phyloP scores from a whole-genome alignment of 2,797 vertebrate species.

The Chrosomus eos region DNA sequence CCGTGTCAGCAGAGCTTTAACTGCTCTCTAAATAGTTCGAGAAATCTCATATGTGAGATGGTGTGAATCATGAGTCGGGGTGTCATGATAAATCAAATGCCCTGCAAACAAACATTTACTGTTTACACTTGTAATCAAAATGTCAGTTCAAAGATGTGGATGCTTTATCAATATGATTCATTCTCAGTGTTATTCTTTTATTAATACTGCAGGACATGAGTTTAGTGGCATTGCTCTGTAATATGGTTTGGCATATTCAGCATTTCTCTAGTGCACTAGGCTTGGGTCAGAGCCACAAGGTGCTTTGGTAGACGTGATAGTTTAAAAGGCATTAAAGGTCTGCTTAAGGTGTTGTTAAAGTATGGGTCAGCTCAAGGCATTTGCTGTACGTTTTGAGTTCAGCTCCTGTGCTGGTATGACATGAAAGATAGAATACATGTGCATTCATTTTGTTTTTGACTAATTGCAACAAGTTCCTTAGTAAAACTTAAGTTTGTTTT shows the following conservation, averaged over 20 bases:
- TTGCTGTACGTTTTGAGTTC: not conserved
- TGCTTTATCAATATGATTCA: slow-evolving; percentile 46
- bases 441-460: not conserved
- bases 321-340: not conserved
- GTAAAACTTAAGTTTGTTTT: not conserved
- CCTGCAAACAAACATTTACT: not conserved
- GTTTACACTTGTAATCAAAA: slow-evolving; percentile 42
- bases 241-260: slow-evolving; percentile 29
- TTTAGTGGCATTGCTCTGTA: slow-evolving; percentile 17
- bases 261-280: not conserved
- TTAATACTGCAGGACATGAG: not conserved
- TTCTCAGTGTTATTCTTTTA: not conserved
- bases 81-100: slow-evolving; percentile 6
- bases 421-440: not conserved
- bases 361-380: not conserved
- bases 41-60: slow-evolving; percentile 30
- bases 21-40: not conserved
- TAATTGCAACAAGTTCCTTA: not conserved
- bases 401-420: not conserved
- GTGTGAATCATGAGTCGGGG: not conserved
- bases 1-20: not conserved
- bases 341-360: not conserved
- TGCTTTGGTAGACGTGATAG: not conserved
- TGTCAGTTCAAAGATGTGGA: slow-evolving; percentile 9
- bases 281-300: slow-evolving; percentile 7